These are phyloP conservation scores for Synergus laeviventris DNA, from an alignment of 2,888 invertebrate genomes.

Conservation along the genomic window DNA sequence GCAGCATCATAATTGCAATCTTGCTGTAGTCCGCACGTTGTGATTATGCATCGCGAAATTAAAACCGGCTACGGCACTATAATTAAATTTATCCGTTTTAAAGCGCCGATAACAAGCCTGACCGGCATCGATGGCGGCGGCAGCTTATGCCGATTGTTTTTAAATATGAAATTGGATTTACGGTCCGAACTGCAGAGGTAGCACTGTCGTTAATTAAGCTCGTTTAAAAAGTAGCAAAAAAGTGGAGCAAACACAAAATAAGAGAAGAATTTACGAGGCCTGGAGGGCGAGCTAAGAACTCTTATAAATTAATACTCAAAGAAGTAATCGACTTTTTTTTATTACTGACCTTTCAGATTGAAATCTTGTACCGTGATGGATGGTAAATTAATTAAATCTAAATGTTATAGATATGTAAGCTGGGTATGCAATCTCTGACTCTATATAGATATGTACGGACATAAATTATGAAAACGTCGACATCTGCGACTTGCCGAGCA, in stretches of 20 bases:
- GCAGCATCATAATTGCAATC: slow-evolving; percentile 29
- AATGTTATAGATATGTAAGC: slow-evolving; percentile 44
- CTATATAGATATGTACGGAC: slow-evolving; percentile 44
- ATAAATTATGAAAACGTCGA: slow-evolving; percentile 55
- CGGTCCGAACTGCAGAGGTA: slow-evolving; percentile 13
- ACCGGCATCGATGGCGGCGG: slow-evolving; percentile 7
- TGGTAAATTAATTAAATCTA: slow-evolving; percentile 70
- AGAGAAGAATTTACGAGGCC: neutral
- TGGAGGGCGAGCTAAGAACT: neutral
- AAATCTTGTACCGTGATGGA: slow-evolving; percentile 59
- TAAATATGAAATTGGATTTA: slow-evolving; percentile 46
- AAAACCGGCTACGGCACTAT: slow-evolving; percentile 25
- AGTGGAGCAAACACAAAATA: slow-evolving; percentile 7
- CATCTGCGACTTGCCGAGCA: slow-evolving; percentile 46
- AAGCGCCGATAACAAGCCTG: slow-evolving; percentile 28
- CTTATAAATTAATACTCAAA: neutral
- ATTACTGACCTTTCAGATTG: neutral
- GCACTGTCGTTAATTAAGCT: slow-evolving; percentile 16
- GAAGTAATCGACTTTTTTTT: neutral
- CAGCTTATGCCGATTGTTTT: slow-evolving; percentile 48
- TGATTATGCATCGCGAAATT: slow-evolving; percentile 30
- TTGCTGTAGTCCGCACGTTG: slow-evolving; percentile 8
- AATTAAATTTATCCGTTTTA: slow-evolving; percentile 35
- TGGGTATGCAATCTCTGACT: slow-evolving; percentile 41
- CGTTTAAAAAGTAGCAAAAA: slow-evolving; percentile 5